These are phyloP conservation scores for Antidorcas marsupialis DNA, from an alignment of 2,113 vertebrate species.

Conservation along the genomic window DNA sequence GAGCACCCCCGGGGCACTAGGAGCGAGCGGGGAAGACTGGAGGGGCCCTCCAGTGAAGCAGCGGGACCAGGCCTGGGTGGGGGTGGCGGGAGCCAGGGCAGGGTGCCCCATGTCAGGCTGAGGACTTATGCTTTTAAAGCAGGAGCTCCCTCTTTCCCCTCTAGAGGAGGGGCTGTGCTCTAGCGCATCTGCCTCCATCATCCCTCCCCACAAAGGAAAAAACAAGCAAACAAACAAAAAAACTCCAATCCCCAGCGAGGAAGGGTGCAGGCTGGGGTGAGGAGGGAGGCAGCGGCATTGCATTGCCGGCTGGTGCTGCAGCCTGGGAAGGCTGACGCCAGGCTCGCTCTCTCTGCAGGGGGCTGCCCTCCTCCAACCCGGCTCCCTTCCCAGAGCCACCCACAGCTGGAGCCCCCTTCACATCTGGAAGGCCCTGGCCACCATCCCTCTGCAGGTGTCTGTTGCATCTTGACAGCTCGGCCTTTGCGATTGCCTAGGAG, in stretches of 20 bases:
- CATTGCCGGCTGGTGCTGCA: conserved; percentile 55
- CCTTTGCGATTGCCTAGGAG: conserved; percentile 41
- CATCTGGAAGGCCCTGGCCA: conserved; percentile 50
- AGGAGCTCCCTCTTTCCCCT: not conserved
- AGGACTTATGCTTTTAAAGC: conserved; percentile 31
- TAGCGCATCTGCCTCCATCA: conserved; percentile 33
- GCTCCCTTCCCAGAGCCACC: conserved; percentile 11
- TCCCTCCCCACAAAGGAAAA: conserved; percentile 29
- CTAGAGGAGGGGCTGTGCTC: not conserved
- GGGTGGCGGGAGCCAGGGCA: not conserved
- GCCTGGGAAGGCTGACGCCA: conserved; percentile 68
- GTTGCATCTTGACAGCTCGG: conserved; percentile 10
- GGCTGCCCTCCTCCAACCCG: conserved; percentile 52
- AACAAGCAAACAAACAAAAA: not conserved
- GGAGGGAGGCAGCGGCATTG: conserved; percentile 30
- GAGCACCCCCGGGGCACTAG: not conserved
- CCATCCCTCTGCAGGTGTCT: conserved; percentile 14
- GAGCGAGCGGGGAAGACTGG: not conserved
- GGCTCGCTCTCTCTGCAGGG: conserved; percentile 65
- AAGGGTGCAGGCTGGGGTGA: conserved; percentile 36
- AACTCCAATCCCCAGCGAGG: conserved; percentile 23
- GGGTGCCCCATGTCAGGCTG: conserved; percentile 5
- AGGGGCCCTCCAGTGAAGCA: not conserved
- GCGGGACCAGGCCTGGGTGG: not conserved
- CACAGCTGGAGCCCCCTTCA: conserved; percentile 48